phyloP scores from a whole-genome alignment of 2,113 vertebrate genomes.

The Promerops cafer region DNA sequence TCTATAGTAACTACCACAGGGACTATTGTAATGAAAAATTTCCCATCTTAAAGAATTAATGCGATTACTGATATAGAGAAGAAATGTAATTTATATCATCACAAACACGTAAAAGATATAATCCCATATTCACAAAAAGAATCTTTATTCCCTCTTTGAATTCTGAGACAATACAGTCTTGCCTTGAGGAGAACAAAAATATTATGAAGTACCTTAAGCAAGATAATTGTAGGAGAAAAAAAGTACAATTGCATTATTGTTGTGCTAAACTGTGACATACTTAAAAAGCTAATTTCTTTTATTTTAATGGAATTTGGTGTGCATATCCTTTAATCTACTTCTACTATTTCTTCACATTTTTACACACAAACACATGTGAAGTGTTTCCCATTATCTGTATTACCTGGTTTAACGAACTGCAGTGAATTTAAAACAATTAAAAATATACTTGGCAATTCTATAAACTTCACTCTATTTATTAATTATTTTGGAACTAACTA shows the following conservation, averaged over 20 bases:
- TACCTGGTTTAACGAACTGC: background rate
- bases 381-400: background rate
- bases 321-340: constrained; percentile 53
- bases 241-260: constrained; percentile 61
- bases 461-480: background rate
- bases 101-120: constrained; percentile 62
- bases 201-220: constrained; percentile 68
- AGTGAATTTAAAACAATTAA: constrained; percentile 23
- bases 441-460: background rate
- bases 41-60: constrained; percentile 66
- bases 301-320: constrained; percentile 61
- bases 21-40: constrained; percentile 68
- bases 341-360: constrained; percentile 23
- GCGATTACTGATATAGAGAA: constrained; percentile 60
- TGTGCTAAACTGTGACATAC: constrained; percentile 69
- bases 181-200: constrained; percentile 65
- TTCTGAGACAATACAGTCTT: constrained; percentile 62
- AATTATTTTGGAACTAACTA: background rate
- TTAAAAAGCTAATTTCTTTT: constrained; percentile 69
- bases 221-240: constrained; percentile 65
- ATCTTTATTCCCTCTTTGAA: constrained; percentile 63
- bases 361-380: constrained; percentile 6
- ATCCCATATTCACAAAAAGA: constrained; percentile 60
- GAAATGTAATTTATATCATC: constrained; percentile 63
- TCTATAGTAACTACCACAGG: constrained; percentile 64